Percentiles rank a stretch among this genome's conserved stretches.
Evolutionary conservation across 2,797 vertebrate genomes (phyloP).

Genomic region (Cyprinella venusta): DNA sequence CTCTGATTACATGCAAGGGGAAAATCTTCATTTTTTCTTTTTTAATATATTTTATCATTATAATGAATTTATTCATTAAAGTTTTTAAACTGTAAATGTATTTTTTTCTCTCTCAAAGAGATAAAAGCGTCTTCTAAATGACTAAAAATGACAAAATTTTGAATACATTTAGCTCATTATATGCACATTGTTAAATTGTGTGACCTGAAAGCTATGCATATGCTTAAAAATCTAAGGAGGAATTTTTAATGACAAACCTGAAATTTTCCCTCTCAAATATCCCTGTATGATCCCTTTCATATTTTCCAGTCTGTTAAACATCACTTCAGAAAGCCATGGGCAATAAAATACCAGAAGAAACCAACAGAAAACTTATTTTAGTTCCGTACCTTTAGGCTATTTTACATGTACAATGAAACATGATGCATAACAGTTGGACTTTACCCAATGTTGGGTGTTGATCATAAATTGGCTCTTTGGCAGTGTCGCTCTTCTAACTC

Average conservation of each 20-base stretch:
- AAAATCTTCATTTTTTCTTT: accelerated
- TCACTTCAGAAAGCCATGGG: neutral
- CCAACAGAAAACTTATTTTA: neutral
- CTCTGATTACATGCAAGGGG: neutral
- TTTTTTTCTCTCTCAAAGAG: too few relatives aligned
- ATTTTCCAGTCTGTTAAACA: neutral
- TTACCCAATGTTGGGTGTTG: neutral
- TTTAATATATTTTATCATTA: neutral
- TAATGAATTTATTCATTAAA: neutral
- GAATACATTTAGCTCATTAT: neutral
- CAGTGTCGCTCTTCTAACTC: neutral
- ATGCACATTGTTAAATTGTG: neutral
- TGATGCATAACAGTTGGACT: conserved; percentile 8
- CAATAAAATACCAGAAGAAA: neutral
- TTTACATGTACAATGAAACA: neutral
- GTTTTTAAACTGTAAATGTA: neutral
- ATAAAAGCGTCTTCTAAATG: too few relatives aligned
- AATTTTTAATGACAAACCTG: neutral
- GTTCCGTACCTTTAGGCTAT: neutral
- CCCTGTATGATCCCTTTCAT: neutral
- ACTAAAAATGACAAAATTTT: too few relatives aligned
- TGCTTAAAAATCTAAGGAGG: neutral
- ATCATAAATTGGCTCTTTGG: neutral
- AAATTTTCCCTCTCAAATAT: neutral
- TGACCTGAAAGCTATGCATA: neutral